These are phyloP conservation scores for Patella caerulea DNA, from an alignment of 2,888 invertebrate species.

Conservation along the genomic window DNA sequence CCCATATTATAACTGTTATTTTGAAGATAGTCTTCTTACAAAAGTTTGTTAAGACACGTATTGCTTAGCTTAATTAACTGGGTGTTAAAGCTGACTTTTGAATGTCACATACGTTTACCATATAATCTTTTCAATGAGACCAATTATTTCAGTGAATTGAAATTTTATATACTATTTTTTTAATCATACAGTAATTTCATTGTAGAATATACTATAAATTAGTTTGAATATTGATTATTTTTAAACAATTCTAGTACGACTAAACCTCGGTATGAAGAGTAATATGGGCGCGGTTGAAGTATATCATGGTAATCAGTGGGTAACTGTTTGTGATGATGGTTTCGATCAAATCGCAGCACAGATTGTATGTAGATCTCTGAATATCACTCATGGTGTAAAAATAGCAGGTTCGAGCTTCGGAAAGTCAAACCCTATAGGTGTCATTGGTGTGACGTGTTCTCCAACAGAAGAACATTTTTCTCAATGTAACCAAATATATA, in stretches of 20 bases:
- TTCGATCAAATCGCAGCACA: conserved; percentile 48
- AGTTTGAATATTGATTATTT: too few relatives aligned
- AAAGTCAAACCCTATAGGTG: conserved; percentile 74
- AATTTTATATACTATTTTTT: too few relatives aligned
- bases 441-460: conserved; percentile 67
- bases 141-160: too few relatives aligned
- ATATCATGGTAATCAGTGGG: conserved; percentile 45
- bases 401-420: conserved; percentile 45
- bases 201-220: too few relatives aligned
- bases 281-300: conserved; percentile 56
- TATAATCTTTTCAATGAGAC: too few relatives aligned
- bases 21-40: too few relatives aligned
- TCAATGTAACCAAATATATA: conserved; percentile 36
- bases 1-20: too few relatives aligned
- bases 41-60: too few relatives aligned
- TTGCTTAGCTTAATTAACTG: too few relatives aligned
- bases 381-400: conserved; percentile 47
- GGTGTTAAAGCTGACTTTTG: too few relatives aligned
- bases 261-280: conserved; percentile 48
- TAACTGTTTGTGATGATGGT: conserved; percentile 48
- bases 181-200: too few relatives aligned
- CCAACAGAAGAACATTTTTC: conserved; percentile 43
- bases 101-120: too few relatives aligned
- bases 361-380: conserved; percentile 40
- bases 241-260: conserved; percentile 37